A percentile compares a stretch with the other conserved stretches of the same genome.
Conservation (phyloP, 1,140 invertebrate genomes). For the Drosophila trapezifrons region DNA sequence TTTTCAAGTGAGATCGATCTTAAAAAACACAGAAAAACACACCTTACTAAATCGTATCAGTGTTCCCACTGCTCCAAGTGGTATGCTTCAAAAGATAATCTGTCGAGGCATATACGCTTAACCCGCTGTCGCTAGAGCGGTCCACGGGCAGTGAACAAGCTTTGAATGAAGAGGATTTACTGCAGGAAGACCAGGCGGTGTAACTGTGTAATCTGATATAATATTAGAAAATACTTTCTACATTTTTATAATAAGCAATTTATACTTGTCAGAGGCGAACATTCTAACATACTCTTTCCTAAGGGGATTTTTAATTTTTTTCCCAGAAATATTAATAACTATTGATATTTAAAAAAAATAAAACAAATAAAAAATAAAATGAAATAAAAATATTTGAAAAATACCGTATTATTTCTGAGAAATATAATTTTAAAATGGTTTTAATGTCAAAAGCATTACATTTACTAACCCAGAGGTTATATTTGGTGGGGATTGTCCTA, state of each 20-base stretch:
- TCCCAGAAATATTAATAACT: neutral
- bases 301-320: neutral
- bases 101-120: neutral
- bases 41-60: no score
- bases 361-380: neutral
- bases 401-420: neutral
- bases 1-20: no score
- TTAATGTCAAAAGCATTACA: no score
- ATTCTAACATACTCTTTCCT: neutral
- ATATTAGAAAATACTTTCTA: neutral
- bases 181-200: neutral
- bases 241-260: neutral
- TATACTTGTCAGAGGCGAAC: no score
- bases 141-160: neutral
- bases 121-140: neutral
- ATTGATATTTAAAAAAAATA: neutral
- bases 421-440: no score
- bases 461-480: no score
- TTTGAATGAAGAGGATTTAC: neutral
- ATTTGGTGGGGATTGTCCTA: no score
- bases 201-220: neutral
- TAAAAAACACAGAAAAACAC: no score
- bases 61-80: conserved; percentile 10
- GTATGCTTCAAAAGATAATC: neutral
- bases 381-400: neutral